Evolutionary conservation across 2,888 invertebrate species (phyloP).

Genomic region (Callimorpha dominula): DNA sequence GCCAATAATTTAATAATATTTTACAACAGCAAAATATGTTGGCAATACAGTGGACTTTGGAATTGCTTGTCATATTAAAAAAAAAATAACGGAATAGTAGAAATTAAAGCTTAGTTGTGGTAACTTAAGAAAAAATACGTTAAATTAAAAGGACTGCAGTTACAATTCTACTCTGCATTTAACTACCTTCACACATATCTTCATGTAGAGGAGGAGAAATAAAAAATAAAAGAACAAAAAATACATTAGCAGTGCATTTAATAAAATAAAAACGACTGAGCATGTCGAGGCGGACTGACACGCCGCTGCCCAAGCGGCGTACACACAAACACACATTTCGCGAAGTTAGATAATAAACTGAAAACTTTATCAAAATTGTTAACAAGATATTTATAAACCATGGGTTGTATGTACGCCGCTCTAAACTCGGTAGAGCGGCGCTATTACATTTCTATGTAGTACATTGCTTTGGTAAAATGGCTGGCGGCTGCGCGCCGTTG

Average conservation of each 20-base stretch:
- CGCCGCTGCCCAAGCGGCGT: slow-evolving; percentile 36
- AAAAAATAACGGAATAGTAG: background rate
- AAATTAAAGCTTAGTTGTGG: background rate
- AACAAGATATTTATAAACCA: slow-evolving; percentile 15
- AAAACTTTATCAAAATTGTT: background rate
- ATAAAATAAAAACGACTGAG: slow-evolving; percentile 75
- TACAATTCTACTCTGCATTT: background rate
- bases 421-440: slow-evolving; percentile 30
- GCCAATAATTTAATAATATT: no score
- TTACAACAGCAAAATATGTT: no score
- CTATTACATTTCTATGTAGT: slow-evolving; percentile 46
- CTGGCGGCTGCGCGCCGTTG: slow-evolving; percentile 39
- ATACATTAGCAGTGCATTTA: slow-evolving; percentile 81
- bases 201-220: slow-evolving; percentile 37
- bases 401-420: slow-evolving; percentile 12
- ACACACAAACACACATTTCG: slow-evolving; percentile 8
- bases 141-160: background rate
- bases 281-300: slow-evolving; percentile 68
- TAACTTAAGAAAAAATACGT: background rate
- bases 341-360: background rate
- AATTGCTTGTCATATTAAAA: background rate
- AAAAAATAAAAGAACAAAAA: slow-evolving; percentile 62
- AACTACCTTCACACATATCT: background rate
- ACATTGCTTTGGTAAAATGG: slow-evolving; percentile 64
- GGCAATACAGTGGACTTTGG: no score